Conservation (phyloP, 2,888 invertebrate species). For the Drosophila lutescens region DNA sequence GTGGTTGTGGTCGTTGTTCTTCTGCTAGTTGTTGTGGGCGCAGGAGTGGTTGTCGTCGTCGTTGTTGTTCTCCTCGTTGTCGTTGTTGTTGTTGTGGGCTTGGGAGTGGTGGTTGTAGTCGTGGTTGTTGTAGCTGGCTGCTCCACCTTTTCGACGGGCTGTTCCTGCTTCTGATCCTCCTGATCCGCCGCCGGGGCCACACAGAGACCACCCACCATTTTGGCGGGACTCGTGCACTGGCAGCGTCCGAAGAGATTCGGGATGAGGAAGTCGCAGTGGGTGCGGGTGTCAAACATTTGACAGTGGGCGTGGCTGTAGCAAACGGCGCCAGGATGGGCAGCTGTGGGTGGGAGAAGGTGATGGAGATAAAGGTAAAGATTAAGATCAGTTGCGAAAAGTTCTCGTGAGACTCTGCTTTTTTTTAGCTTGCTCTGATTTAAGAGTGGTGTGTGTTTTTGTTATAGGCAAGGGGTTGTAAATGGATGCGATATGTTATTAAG, state of each 20-base stretch:
- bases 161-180: constrained; percentile 1
- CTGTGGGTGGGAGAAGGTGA: constrained; percentile 84
- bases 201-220: constrained; percentile 88
- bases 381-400: constrained; percentile 17
- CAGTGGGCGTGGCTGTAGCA: constrained; percentile 96
- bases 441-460: constrained; percentile 14
- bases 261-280: constrained; percentile 95
- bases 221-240: constrained; percentile 89
- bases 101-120: constrained; percentile 51
- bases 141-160: constrained; percentile 53
- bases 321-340: constrained; percentile 93
- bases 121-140: constrained; percentile 49
- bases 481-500: constrained; percentile 62
- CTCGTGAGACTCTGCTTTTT: constrained; percentile 46
- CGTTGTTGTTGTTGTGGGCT: constrained; percentile 45
- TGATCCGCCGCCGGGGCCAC: constrained; percentile 79
- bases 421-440: constrained; percentile 47
- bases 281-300: constrained; percentile 91
- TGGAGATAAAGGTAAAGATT: no score
- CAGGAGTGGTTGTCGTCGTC: constrained; percentile 41
- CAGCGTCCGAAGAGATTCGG: constrained; percentile 95
- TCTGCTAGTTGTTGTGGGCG: constrained; percentile 40
- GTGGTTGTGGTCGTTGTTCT: constrained; percentile 46
- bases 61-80: constrained; percentile 45
- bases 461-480: not conserved